These are phyloP conservation scores for Epistrophe eligans DNA, from an alignment of 2,888 invertebrate genomes.

Conservation along the genomic window DNA sequence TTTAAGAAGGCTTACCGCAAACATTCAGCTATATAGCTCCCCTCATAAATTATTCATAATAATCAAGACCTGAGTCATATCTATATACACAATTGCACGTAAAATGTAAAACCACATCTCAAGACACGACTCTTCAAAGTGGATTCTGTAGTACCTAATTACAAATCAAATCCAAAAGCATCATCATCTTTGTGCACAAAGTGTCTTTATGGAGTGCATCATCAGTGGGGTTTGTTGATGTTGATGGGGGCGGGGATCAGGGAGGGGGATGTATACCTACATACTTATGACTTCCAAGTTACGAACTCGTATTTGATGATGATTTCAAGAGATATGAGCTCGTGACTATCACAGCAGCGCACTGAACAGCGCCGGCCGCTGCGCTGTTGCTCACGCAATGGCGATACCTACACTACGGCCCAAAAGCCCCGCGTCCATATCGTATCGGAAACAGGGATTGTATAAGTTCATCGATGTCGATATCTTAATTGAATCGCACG, in stretches of 20 bases:
- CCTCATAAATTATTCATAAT: constrained; percentile 72
- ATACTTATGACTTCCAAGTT: constrained; percentile 29
- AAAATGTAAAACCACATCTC: constrained; percentile 29
- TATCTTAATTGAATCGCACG: constrained; percentile 76
- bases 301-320: constrained; percentile 32
- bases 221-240: constrained; percentile 10
- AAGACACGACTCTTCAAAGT: constrained; percentile 48
- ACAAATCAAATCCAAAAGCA: constrained; percentile 66
- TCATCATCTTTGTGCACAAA: constrained; percentile 34
- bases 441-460: constrained; percentile 17
- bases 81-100: constrained; percentile 10
- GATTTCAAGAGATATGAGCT: constrained; percentile 40
- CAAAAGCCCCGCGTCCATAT: constrained; percentile 26
- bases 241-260: constrained; percentile 12
- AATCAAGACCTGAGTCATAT: constrained; percentile 34
- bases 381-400: neutral
- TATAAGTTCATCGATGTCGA: constrained; percentile 74
- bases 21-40: constrained; percentile 11
- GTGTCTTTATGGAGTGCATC: constrained; percentile 47
- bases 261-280: neutral
- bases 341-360: constrained; percentile 43
- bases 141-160: constrained; percentile 68
- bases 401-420: constrained; percentile 12
- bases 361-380: neutral
- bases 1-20: constrained; percentile 53